These are phyloP conservation scores for Cherax destructor DNA, from an alignment of 1,140 invertebrate species.

Conservation along the genomic window DNA sequence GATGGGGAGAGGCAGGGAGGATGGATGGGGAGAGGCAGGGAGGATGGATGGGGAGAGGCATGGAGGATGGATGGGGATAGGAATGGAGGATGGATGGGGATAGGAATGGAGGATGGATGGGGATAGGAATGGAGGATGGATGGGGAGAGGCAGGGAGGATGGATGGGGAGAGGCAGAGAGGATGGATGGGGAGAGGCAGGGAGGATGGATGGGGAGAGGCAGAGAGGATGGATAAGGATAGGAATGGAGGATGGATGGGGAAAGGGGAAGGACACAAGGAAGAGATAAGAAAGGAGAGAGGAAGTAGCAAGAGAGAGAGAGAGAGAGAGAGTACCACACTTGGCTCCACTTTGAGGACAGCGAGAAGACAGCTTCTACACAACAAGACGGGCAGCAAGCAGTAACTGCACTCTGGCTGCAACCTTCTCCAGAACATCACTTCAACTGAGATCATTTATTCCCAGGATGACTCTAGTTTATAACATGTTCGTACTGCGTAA, in stretches of 20 bases:
- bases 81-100: background rate
- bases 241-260: background rate
- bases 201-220: background rate
- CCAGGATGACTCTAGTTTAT: no score
- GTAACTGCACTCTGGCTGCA: no score
- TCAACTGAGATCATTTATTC: no score
- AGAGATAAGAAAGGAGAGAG: background rate
- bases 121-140: background rate
- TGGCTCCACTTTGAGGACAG: no score
- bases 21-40: background rate
- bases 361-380: no score
- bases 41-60: background rate
- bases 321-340: no score
- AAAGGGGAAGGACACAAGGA: background rate
- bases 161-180: background rate
- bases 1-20: background rate
- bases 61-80: background rate
- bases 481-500: no score
- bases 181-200: background rate
- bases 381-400: no score
- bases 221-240: background rate
- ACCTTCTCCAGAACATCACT: no score
- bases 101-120: no score
- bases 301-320: no score
- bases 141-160: background rate